Evolutionary conservation across 2,888 invertebrate species (phyloP).

Genomic region (Hedychridium roseum): DNA sequence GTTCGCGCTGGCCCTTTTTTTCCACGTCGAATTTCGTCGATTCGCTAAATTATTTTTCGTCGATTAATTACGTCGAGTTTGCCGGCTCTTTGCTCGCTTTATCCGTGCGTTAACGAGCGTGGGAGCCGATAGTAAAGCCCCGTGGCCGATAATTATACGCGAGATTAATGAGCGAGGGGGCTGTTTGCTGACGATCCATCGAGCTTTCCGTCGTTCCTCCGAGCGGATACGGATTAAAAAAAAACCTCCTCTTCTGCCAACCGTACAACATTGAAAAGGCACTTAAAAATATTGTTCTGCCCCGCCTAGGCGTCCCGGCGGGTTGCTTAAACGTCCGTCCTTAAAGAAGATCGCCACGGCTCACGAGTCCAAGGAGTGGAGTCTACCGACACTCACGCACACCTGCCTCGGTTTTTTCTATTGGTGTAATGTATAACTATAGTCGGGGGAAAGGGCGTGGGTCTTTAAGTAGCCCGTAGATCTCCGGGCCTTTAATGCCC

Average conservation of each 20-base stretch:
- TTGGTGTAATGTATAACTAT: too few species aligned
- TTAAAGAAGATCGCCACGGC: conserved; percentile 15
- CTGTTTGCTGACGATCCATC: conserved; percentile 23
- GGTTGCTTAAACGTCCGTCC: conserved; percentile 28
- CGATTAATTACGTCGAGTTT: too few species aligned
- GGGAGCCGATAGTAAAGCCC: too few species aligned
- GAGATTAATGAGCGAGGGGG: conserved; percentile 35
- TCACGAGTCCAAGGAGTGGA: conserved; percentile 11
- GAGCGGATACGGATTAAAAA: background rate
- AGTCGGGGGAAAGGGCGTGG: conserved; percentile 11
- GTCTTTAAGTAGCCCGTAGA: conserved; percentile 26
- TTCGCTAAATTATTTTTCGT: too few species aligned
- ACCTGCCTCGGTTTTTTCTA: too few species aligned
- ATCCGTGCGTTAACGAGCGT: too few species aligned
- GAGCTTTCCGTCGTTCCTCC: conserved; percentile 16
- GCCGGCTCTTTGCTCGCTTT: too few species aligned
- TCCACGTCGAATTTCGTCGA: too few species aligned
- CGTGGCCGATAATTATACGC: conserved; percentile 23
- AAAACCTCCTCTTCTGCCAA: too few species aligned
- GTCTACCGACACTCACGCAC: conserved; percentile 6
- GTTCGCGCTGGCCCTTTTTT: too few species aligned
- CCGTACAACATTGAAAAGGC: conserved; percentile 21
- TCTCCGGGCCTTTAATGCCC: background rate
- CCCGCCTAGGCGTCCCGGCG: conserved; percentile 34
- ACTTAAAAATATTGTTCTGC: conserved; percentile 41